Percentiles rank a stretch among this genome's conserved stretches.
phyloP scores from a whole-genome alignment of 2,888 invertebrate genomes.

The Aphodius sticticus region DNA sequence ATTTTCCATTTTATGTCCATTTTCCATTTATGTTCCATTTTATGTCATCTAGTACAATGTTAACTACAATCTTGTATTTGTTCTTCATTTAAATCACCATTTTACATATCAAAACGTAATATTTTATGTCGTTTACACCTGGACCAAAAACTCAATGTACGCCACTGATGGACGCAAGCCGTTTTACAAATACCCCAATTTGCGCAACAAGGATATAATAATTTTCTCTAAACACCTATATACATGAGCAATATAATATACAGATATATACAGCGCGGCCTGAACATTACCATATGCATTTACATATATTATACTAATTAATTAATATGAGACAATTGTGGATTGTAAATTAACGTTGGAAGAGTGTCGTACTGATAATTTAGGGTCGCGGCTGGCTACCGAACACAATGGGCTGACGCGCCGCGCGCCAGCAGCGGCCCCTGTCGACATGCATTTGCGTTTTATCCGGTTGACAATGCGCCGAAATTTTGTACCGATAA shows the following conservation, averaged over 20 bases:
- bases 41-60: too few species aligned
- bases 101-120: too few species aligned
- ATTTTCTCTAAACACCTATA: conserved; percentile 7
- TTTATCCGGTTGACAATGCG: conserved; percentile 21
- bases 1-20: too few species aligned
- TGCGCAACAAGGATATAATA: conserved; percentile 16
- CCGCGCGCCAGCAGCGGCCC: conserved; percentile 6
- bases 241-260: not conserved
- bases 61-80: too few species aligned
- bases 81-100: too few species aligned
- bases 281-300: conserved; percentile 22
- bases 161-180: not conserved
- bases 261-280: not conserved
- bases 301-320: conserved; percentile 25
- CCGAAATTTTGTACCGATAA: conserved; percentile 19
- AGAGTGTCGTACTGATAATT: conserved; percentile 21
- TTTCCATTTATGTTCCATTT: too few species aligned
- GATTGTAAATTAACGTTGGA: conserved; percentile 23
- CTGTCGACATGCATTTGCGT: conserved; percentile 22
- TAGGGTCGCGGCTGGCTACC: conserved; percentile 6
- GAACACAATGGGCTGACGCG: conserved; percentile 4
- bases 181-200: conserved; percentile 10
- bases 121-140: too few species aligned
- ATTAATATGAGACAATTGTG: conserved; percentile 21
- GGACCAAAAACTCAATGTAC: too few species aligned